Conservation (phyloP, 2,797 vertebrate genomes). For the Arremon brunneinucha region DNA sequence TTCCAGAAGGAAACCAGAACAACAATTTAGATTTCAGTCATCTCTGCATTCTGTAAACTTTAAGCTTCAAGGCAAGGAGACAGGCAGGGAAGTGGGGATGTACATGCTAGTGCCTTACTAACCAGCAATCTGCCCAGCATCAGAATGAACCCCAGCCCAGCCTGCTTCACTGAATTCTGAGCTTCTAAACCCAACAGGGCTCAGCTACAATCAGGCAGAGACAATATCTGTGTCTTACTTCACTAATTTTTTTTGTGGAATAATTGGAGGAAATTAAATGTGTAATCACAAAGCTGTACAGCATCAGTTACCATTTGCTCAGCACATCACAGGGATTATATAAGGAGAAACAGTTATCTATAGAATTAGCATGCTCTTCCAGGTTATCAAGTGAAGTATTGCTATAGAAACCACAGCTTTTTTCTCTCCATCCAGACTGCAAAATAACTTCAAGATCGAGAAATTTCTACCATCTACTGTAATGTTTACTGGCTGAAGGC, state of each 20-base stretch:
- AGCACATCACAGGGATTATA: background rate
- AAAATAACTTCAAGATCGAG: constrained; percentile 8
- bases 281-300: background rate
- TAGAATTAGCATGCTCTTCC: background rate
- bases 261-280: background rate
- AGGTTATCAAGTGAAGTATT: constrained; percentile 42
- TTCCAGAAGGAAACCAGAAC: constrained; percentile 39
- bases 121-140: constrained; percentile 6
- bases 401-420: constrained; percentile 58
- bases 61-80: background rate
- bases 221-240: background rate
- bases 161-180: background rate
- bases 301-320: background rate
- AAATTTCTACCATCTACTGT: constrained; percentile 26
- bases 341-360: background rate
- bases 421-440: background rate
- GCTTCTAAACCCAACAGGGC: background rate
- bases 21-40: background rate
- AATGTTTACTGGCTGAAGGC: background rate
- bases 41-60: background rate
- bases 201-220: background rate
- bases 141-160: background rate
- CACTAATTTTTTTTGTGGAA: background rate
- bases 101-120: background rate
- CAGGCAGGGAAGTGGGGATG: background rate